Conservation (phyloP, 2,113 vertebrate species). For the Vicugna pacos region DNA sequence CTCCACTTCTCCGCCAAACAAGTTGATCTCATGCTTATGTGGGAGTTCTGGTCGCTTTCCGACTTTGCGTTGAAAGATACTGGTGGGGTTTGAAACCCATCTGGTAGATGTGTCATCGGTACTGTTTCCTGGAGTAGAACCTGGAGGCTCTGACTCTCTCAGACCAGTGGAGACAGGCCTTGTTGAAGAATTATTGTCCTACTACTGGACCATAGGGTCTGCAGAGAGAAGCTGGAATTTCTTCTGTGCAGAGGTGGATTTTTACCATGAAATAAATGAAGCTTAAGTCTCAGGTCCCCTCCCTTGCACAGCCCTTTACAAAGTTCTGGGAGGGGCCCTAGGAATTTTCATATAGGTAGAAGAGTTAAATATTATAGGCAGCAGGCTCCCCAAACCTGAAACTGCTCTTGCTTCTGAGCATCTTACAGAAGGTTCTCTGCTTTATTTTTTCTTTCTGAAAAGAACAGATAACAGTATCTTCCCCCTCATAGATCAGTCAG, state of each 20-base stretch:
- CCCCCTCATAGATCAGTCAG: neutral
- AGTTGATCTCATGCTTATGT: neutral
- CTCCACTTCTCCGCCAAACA: neutral
- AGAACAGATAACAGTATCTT: slow-evolving; percentile 8
- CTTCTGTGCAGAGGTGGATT: neutral
- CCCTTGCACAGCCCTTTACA: neutral
- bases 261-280: neutral
- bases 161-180: neutral
- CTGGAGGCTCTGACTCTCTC: neutral
- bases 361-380: neutral
- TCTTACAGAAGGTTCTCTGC: neutral
- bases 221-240: neutral
- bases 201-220: neutral
- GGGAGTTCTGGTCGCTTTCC: neutral
- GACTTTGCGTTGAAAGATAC: neutral
- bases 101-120: neutral
- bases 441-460: slow-evolving; percentile 52
- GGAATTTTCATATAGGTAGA: neutral
- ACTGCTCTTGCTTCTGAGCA: neutral
- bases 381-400: neutral
- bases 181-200: neutral
- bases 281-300: neutral
- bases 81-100: neutral
- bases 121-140: neutral
- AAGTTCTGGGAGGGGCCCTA: neutral